Evolutionary conservation across 2,888 invertebrate species (phyloP).

Genomic region (Rhyacophila evoluta): DNA sequence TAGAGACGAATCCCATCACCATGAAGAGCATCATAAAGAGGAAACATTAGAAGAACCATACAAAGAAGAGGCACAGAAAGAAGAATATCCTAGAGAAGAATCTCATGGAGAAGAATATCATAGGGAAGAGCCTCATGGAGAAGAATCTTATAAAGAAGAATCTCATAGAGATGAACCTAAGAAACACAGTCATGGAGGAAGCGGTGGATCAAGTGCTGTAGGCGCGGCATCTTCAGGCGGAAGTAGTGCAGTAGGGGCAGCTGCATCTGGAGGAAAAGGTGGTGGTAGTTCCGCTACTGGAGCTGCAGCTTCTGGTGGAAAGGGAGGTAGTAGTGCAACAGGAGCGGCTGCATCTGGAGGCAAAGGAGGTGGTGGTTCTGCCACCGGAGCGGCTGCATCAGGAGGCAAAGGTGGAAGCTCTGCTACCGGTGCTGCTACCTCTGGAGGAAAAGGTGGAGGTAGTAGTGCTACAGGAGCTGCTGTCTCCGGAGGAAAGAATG

Average conservation of each 20-base stretch:
- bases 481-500: neutral
- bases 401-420: neutral
- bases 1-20: too few species aligned
- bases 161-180: neutral
- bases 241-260: neutral
- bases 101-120: neutral
- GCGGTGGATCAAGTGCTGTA: neutral
- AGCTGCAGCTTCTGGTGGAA: neutral
- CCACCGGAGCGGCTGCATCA: neutral
- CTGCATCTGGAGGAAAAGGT: neutral
- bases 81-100: too few species aligned
- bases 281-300: neutral
- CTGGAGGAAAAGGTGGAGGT: slow-evolving; percentile 24
- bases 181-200: neutral
- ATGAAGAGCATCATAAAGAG: too few species aligned
- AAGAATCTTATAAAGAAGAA: neutral
- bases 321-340: neutral
- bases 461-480: neutral
- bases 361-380: neutral
- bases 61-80: too few species aligned
- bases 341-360: neutral
- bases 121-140: neutral
- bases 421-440: neutral
- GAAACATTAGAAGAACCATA: too few species aligned
- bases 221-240: neutral